Base-by-base conservation (phyloP, 2,797 vertebrate species). In the Ptychobarbus kaznakovi region DNA sequence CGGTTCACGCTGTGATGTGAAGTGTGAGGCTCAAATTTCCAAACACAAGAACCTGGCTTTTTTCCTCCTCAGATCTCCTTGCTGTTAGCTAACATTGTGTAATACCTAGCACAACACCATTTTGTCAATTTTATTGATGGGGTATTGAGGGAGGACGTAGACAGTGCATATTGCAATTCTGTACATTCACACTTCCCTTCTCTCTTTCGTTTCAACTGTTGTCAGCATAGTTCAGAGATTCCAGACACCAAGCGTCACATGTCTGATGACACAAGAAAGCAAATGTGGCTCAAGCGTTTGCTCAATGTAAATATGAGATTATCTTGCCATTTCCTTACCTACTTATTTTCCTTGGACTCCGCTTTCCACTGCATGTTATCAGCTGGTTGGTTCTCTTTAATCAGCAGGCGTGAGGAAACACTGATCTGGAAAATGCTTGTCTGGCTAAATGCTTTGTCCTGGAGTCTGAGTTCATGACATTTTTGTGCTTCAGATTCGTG, bases 301-400 rank as follows among this genome's bases (percentile, higher is more conserved):
- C 68, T 61, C 42, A 53, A 4, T 73, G 68, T 65, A 75, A 81
- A 87, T 80, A 65, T 78, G 68, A 82, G 84, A 49, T 35, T 68
- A 74, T 56, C 51, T 84, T 51, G 53, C 61, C 63, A 82, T 80
- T 79, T 80, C 49, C 72, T 73, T 20, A 74, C 84, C 68, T 81
- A 76, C 28, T 51, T 81, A 11, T 73, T 85, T 82, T 49, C 16
- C 44, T 80, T 66, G 44, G 58, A 35, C 28, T 44, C 78, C 84
- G 84, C 68, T 16, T n/a, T 77, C n/a, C 13, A 49, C 70, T 22
- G 46, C 49, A 86, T 49, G 4, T 68, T 83, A 87, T 84, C 73
- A 74, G 68, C 44, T 25, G 65, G 16, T 68, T 74, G 25, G 15
- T 80, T 86, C 35, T 82, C 81, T 74, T 80, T 69, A 77, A 10